Evolutionary conservation across 2,888 invertebrate genomes (phyloP).

Genomic region (Thelaira solivaga): DNA sequence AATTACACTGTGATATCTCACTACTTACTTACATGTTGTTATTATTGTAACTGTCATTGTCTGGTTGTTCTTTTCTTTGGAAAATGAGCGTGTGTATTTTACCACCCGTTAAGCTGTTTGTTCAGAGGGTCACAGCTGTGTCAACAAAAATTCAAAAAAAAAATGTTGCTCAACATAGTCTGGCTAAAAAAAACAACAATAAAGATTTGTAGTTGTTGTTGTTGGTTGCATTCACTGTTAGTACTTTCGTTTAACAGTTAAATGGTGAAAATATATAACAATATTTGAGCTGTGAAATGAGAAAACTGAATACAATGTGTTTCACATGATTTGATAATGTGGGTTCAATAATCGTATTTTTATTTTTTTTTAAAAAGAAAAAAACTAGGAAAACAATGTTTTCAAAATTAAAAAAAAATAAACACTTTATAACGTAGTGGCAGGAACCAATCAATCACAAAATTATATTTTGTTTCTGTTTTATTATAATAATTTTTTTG

Average conservation of each 20-base stretch:
- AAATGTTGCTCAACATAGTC: slow-evolving; percentile 10
- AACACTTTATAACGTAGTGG: too few relatives aligned
- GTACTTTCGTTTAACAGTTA: slow-evolving; percentile 49
- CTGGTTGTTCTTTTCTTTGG: too few relatives aligned
- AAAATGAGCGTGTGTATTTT: slow-evolving; percentile 36
- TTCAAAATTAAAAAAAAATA: too few relatives aligned
- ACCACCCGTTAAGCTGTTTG: slow-evolving; percentile 59
- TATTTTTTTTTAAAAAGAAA: too few relatives aligned
- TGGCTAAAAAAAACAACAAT: slow-evolving; percentile 6
- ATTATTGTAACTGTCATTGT: slow-evolving; percentile 11
- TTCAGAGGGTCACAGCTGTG: slow-evolving; percentile 54
- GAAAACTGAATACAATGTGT: background rate
- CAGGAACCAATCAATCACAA: too few relatives aligned
- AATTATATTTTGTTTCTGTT: too few relatives aligned
- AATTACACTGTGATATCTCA: background rate
- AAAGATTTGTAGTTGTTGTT: slow-evolving; percentile 24
- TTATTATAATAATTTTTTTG: background rate
- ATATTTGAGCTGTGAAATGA: slow-evolving; percentile 7
- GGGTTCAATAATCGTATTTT: background rate
- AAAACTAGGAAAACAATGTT: too few relatives aligned
- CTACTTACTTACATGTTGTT: background rate
- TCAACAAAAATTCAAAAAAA: background rate
- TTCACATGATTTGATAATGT: slow-evolving; percentile 14
- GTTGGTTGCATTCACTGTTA: slow-evolving; percentile 17
- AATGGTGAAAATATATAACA: slow-evolving; percentile 43